A percentile compares a stretch with the other conserved stretches of the same genome.
Conservation (phyloP, 2,888 invertebrate species). For the Drosophila phalerata region DNA sequence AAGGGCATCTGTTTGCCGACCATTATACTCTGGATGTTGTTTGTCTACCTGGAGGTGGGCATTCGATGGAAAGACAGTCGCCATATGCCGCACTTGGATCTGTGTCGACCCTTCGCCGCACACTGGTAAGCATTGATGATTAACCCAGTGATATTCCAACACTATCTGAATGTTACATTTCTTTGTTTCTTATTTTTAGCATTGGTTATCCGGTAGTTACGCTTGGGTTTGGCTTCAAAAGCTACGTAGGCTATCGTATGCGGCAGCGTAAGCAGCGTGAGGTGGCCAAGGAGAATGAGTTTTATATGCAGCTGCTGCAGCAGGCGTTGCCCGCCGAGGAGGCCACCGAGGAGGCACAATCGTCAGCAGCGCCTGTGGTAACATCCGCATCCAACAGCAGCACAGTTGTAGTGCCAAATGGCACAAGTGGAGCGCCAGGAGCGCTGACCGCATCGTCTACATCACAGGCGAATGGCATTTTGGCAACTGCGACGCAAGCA, state of each 20-base stretch:
- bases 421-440: constrained; percentile 47
- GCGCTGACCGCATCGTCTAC: constrained; percentile 42
- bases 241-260: constrained; percentile 95
- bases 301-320: constrained; percentile 96
- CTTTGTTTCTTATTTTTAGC: constrained; percentile 85
- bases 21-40: constrained; percentile 95
- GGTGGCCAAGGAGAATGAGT: constrained; percentile 97
- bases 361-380: constrained; percentile 41
- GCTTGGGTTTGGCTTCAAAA: constrained; percentile 97
- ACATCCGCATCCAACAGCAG: constrained; percentile 39
- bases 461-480: constrained; percentile 76
- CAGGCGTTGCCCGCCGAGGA: constrained; percentile 92
- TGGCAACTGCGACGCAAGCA: constrained; percentile 69
- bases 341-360: constrained; percentile 44
- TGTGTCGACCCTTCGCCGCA: constrained; percentile 98
- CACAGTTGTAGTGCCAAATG: constrained; percentile 61
- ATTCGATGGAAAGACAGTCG: constrained; percentile 93
- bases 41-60: constrained; percentile 97
- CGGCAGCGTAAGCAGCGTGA: constrained; percentile 96
- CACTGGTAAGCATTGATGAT: constrained; percentile 91
- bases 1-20: constrained; percentile 98
- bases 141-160: too few species aligned
- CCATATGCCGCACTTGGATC: constrained; percentile 94
- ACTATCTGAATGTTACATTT: neutral
- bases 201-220: constrained; percentile 98